These are phyloP conservation scores for Leptatherina wallacei DNA, from an alignment of 2,797 vertebrate genomes.

Conservation along the genomic window DNA sequence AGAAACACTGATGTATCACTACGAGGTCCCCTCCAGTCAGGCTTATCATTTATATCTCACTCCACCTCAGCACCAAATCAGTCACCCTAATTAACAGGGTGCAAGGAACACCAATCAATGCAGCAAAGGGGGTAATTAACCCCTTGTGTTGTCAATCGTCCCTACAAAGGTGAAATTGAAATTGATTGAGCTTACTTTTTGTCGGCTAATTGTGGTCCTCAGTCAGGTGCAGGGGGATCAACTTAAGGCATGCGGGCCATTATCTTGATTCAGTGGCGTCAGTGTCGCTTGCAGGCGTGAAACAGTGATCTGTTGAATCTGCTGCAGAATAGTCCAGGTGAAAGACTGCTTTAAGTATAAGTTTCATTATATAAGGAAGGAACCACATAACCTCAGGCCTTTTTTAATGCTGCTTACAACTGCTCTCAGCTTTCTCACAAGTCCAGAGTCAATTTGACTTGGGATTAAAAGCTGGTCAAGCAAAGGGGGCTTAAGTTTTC, in stretches of 20 bases:
- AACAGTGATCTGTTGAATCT: not conserved
- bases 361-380: not conserved
- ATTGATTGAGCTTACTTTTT: conserved; percentile 69
- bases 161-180: conserved; percentile 70
- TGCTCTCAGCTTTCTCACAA: not conserved
- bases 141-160: conserved; percentile 56
- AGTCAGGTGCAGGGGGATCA: conserved; percentile 35
- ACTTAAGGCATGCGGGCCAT: conserved; percentile 3
- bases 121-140: conserved; percentile 67
- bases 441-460: not conserved
- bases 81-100: conserved; percentile 76
- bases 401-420: not conserved
- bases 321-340: not conserved
- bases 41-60: conserved; percentile 61
- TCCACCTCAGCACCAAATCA: conserved; percentile 57
- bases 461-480: not conserved
- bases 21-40: conserved; percentile 7
- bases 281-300: not conserved
- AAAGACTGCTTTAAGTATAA: conserved; percentile 13
- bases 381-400: not conserved
- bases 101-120: conserved; percentile 64
- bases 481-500: not conserved
- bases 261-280: conserved; percentile 36
- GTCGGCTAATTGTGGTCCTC: conserved; percentile 65
- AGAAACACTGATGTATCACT: conserved; percentile 21